Conservation (phyloP, 1,140 invertebrate genomes). For the Penaeus chinensis region DNA sequence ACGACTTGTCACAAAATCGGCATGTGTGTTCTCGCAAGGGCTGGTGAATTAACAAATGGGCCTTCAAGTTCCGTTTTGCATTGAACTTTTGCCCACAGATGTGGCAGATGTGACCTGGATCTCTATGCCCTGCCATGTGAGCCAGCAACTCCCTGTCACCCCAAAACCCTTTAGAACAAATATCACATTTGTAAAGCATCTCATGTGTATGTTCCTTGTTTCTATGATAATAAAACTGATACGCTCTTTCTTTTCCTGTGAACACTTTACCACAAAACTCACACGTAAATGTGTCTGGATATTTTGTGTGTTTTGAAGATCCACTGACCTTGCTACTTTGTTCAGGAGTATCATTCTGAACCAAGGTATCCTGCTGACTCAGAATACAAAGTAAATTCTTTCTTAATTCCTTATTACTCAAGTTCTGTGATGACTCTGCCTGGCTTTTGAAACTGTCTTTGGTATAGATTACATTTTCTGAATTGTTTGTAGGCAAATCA, state of each 20-base stretch:
- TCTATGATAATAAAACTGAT: slow-evolving; percentile 55
- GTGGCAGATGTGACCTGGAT: slow-evolving; percentile 46
- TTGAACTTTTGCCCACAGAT: slow-evolving; percentile 48
- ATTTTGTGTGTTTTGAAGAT: slow-evolving; percentile 24
- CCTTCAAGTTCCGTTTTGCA: slow-evolving; percentile 44
- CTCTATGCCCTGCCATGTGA: slow-evolving; percentile 37
- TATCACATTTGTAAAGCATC: slow-evolving; percentile 39
- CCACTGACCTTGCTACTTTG: not conserved
- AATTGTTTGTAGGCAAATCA: not conserved
- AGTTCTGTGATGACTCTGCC: not conserved
- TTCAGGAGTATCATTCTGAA: too few species aligned
- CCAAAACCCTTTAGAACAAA: slow-evolving; percentile 47
- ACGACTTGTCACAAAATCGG: slow-evolving; percentile 42
- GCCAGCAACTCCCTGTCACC: slow-evolving; percentile 43
- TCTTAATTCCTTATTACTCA: slow-evolving; percentile 17
- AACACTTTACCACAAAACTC: slow-evolving; percentile 52
- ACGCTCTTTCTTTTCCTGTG: slow-evolving; percentile 43
- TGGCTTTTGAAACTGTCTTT: not conserved
- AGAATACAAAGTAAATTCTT: slow-evolving; percentile 40
- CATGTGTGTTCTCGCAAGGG: slow-evolving; percentile 36
- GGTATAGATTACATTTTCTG: not conserved
- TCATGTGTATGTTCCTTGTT: slow-evolving; percentile 51
- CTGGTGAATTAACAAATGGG: slow-evolving; percentile 25
- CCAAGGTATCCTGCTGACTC: not conserved
- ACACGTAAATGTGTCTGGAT: slow-evolving; percentile 46